These are phyloP conservation scores for Drosophila lutescens DNA, from an alignment of 2,888 invertebrate species.

Conservation along the genomic window DNA sequence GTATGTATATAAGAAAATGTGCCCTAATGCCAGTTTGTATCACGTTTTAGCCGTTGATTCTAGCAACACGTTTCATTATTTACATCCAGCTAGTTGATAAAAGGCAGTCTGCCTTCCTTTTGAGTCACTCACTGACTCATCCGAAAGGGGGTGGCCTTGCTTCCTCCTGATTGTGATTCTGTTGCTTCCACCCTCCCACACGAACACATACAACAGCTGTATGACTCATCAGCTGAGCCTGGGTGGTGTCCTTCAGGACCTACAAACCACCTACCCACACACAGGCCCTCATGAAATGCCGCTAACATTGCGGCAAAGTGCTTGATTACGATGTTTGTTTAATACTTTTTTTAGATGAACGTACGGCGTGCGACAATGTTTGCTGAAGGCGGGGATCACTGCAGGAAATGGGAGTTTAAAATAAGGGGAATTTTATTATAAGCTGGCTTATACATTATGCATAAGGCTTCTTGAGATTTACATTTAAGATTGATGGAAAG, in stretches of 20 bases:
- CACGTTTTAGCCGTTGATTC: slow-evolving; percentile 59
- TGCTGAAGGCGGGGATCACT: slow-evolving; percentile 45
- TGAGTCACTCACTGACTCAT: slow-evolving; percentile 51
- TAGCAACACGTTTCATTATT: slow-evolving; percentile 65
- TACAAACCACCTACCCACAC: background rate
- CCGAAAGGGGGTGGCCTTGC: slow-evolving; percentile 40
- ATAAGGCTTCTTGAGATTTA: background rate
- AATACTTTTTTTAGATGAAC: slow-evolving; percentile 36
- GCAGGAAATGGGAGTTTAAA: slow-evolving; percentile 21
- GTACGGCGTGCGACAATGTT: slow-evolving; percentile 53
- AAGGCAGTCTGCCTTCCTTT: slow-evolving; percentile 49
- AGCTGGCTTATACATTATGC: background rate
- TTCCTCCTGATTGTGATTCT: slow-evolving; percentile 19
- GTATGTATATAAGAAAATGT: slow-evolving; percentile 13
- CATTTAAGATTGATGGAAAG: background rate
- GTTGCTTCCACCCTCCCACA: slow-evolving; percentile 33
- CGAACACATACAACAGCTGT: slow-evolving; percentile 20
- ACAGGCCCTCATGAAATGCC: slow-evolving; percentile 33
- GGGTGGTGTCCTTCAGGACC: slow-evolving; percentile 22
- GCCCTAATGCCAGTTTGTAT: slow-evolving; percentile 63
- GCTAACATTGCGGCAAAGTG: slow-evolving; percentile 59
- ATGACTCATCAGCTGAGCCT: slow-evolving; percentile 47
- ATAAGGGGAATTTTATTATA: background rate
- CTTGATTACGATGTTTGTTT: slow-evolving; percentile 70
- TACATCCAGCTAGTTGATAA: slow-evolving; percentile 53